These are phyloP conservation scores for Diplosoma virens DNA, from an alignment of 23 tunicate species.

Conservation along the genomic window DNA sequence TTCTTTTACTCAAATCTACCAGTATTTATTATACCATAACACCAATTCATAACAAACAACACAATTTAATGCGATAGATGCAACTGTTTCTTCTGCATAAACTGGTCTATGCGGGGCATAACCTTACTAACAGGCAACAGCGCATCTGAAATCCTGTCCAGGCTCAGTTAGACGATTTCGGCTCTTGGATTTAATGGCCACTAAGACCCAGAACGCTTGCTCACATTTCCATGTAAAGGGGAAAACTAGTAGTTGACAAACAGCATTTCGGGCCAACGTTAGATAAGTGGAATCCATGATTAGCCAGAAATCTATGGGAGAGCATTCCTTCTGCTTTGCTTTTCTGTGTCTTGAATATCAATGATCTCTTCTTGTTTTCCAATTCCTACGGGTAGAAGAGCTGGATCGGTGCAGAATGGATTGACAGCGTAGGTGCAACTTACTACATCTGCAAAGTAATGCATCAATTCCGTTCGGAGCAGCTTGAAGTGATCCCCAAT, in stretches of 20 bases:
- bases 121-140: constrained; percentile 42
- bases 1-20: constrained; percentile 12
- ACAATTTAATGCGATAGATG: constrained; percentile 7
- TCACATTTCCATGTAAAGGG: constrained; percentile 57
- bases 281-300: constrained; percentile 49
- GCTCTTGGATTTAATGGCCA: constrained; percentile 39
- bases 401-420: constrained; percentile 52
- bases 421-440: constrained; percentile 50
- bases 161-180: constrained; percentile 54
- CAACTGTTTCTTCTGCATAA: constrained; percentile 30
- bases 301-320: constrained; percentile 66
- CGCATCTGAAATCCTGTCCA: constrained; percentile 42
- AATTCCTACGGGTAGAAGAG: constrained; percentile 49
- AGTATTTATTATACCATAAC: constrained; percentile 6
- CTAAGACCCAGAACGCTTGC: constrained; percentile 49
- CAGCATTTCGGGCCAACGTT: constrained; percentile 49
- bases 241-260: constrained; percentile 51
- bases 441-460: constrained; percentile 51
- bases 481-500: constrained; percentile 34
- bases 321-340: constrained; percentile 47
- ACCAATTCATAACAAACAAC: constrained; percentile 25
- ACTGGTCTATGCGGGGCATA: constrained; percentile 20
- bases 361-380: constrained; percentile 53
- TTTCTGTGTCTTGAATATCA: constrained; percentile 55
- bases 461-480: constrained; percentile 46